Conservation (phyloP, 2,113 vertebrate species). For the Tretioscincus oriximinensis region DNA sequence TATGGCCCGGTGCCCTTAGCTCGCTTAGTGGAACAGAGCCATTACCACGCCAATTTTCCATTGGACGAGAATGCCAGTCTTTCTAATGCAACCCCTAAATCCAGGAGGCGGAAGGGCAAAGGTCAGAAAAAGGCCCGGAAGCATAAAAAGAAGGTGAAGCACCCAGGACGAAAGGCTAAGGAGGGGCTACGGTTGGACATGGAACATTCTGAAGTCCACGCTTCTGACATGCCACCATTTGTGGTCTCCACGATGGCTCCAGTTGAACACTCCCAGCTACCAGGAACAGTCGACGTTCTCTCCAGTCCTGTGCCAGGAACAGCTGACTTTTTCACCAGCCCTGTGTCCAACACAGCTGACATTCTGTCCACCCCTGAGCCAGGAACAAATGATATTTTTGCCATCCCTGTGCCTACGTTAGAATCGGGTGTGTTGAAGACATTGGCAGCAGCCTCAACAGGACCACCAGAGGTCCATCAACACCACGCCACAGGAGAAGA, state of each 20-base stretch:
- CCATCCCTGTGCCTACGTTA: rapidly evolving
- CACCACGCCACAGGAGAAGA: background rate
- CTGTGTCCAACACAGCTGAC: no score
- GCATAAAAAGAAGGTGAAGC: background rate
- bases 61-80: rapidly evolving
- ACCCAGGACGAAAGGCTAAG: rapidly evolving
- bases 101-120: rapidly evolving
- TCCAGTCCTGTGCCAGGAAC: background rate
- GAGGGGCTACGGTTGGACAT: rapidly evolving
- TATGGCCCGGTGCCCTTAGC: constrained; percentile 57
- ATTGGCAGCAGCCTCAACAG: rapidly evolving
- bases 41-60: constrained; percentile 42
- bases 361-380: no score
- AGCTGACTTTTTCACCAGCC: rapidly evolving
- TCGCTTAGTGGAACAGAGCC: constrained; percentile 59
- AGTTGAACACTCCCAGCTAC: rapidly evolving
- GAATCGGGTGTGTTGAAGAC: background rate
- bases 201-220: rapidly evolving
- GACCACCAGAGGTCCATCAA: rapidly evolving
- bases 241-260: background rate
- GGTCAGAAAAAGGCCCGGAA: background rate
- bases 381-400: no score
- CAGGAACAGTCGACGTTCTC: rapidly evolving
- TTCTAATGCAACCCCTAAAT: background rate
- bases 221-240: rapidly evolving